Percentiles rank a stretch among this genome's conserved stretches.
Evolutionary conservation across 2,888 invertebrate genomes (phyloP).

Genomic region (Lycocerus yunnanus): DNA sequence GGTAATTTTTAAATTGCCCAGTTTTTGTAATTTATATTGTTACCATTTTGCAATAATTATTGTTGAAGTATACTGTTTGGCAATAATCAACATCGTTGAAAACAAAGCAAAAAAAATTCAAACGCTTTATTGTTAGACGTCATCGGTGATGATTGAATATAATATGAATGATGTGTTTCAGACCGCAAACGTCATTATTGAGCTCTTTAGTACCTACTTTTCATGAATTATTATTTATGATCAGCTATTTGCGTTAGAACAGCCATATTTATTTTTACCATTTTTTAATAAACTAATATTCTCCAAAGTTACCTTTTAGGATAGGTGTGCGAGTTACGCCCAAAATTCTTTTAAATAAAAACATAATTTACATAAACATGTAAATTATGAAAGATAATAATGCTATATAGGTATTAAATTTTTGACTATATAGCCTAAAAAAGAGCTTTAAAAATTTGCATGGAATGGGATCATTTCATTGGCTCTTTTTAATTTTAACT

Average conservation of each 20-base stretch:
- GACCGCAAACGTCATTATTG: conserved; percentile 1
- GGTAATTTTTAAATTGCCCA: neutral
- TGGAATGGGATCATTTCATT: too few species aligned
- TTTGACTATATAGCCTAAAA: too few species aligned
- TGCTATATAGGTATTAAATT: too few species aligned
- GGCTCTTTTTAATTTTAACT: too few species aligned
- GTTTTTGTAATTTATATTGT: neutral
- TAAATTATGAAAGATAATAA: too few species aligned
- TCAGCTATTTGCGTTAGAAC: neutral
- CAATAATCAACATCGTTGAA: neutral
- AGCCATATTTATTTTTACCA: neutral
- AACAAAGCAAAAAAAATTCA: neutral
- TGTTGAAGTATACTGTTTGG: neutral
- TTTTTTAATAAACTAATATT: too few species aligned
- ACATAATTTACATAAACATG: too few species aligned
- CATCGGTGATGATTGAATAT: neutral
- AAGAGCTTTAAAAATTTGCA: too few species aligned
- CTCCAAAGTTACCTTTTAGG: too few species aligned
- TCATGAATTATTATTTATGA: neutral
- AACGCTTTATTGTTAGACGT: neutral
- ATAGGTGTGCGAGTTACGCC: too few species aligned
- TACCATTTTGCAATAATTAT: neutral
- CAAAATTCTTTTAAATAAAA: too few species aligned
- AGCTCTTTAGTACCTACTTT: neutral
- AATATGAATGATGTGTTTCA: neutral